These are phyloP conservation scores for Hemithea aestivaria DNA, from an alignment of 2,888 invertebrate species.

Conservation along the genomic window DNA sequence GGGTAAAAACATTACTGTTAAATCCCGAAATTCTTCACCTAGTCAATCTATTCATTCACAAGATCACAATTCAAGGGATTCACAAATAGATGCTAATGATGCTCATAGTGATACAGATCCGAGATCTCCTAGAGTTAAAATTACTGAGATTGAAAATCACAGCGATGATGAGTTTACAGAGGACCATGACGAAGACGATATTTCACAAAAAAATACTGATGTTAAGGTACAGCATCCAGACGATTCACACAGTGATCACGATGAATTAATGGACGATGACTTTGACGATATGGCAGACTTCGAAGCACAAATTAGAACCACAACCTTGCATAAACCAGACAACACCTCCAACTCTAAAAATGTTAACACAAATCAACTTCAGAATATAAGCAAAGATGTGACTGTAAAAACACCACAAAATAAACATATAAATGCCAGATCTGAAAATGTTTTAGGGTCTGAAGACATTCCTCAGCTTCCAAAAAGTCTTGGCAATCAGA, in stretches of 20 bases:
- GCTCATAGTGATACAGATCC: conserved; percentile 42
- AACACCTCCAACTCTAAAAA: conserved; percentile 25
- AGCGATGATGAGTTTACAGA: conserved; percentile 37
- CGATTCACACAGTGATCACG: conserved; percentile 44
- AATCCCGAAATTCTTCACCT: conserved; percentile 49
- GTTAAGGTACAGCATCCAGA: conserved; percentile 50
- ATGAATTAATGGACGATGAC: conserved; percentile 38
- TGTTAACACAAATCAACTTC: too few species aligned
- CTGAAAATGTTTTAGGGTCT: conserved; percentile 14
- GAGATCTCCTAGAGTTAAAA: conserved; percentile 47
- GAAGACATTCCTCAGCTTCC: conserved; percentile 27
- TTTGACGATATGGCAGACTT: conserved; percentile 31
- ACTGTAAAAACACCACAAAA: conserved; percentile 35
- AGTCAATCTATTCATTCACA: conserved; percentile 29
- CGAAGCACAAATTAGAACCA: conserved; percentile 41
- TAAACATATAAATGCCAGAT: conserved; percentile 5
- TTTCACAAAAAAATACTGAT: conserved; percentile 33
- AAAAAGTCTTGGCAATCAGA: conserved; percentile 34
- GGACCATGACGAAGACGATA: conserved; percentile 25
- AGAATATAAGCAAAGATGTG: conserved; percentile 51
- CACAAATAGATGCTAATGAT: conserved; percentile 27
- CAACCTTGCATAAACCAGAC: conserved; percentile 33
- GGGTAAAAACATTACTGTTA: conserved; percentile 58
- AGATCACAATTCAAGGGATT: conserved; percentile 33
- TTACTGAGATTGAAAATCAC: conserved; percentile 49